Base-by-base conservation (phyloP, 2,888 invertebrate genomes). In the Corbicula japonica region DNA sequence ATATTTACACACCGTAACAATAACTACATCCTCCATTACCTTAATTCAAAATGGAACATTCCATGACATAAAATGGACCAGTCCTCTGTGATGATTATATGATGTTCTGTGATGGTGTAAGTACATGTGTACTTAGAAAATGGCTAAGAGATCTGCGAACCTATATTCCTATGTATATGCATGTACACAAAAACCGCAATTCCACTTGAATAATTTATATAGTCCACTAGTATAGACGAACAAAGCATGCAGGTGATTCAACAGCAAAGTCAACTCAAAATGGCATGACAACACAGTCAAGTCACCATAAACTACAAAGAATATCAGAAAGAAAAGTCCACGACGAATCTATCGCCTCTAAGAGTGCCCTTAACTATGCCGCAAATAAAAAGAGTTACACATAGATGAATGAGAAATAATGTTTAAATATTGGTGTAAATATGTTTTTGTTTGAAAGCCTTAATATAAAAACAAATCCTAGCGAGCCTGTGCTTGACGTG, bases 401-500 rank as follows among this genome's bases (percentile, higher is more conserved):
- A 54, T 54, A 38, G 21, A 34, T 48, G 58, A n/a, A 75, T 79
- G 79, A 79, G 60, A 60, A 68, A 54, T 71, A 71, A 63, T 56
- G 62, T 70, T 71, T 68, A 78, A 73, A 78, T 73, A 70, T 77
- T 81, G 61, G 76, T 76, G 73, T 81, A 76, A 74, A 77, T 76
- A 63, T 69, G 73, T 76, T 71, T 63, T 77, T n/a, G n/a, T 69
- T 66, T 73, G 77, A 86, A 86, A 86, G 84, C 86, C 84, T 83
- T 77, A 69, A 66, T 50, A 63, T 61, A 44, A 62, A 62, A 73
- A 61, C 75, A 69, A 75, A 77, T 82, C 84, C 83, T 88, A 91
- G 81, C 90, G 90, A 34, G 72, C 87, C 65, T 87, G 83, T 35
- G 88, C 89, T 95, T 98, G 97, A 93, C 97, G 96, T 92, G 97